phyloP scores from a whole-genome alignment of 2,113 vertebrate species.

The Otocyon megalotis region DNA sequence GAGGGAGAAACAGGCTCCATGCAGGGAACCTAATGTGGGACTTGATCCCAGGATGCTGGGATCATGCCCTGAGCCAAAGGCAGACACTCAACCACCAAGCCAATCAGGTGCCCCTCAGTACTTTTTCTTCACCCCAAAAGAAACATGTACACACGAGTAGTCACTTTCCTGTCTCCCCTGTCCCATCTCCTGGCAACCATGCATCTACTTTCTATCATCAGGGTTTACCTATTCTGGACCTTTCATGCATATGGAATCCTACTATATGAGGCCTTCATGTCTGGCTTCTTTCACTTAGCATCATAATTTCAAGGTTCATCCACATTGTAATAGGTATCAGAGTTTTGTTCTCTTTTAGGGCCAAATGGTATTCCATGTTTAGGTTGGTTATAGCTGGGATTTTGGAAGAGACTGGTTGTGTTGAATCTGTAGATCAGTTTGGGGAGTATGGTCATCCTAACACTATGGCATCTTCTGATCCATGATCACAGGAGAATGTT shows the following conservation, averaged over 20 bases:
- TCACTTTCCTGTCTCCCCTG: neutral
- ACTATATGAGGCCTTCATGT: neutral
- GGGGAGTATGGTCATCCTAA: neutral
- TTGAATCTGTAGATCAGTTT: neutral
- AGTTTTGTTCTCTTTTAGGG: neutral
- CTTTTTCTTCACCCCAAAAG: neutral
- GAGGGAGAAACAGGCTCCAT: no score
- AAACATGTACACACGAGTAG: neutral
- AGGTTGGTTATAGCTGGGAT: neutral
- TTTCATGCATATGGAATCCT: neutral
- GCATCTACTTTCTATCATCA: neutral
- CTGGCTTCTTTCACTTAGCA: neutral
- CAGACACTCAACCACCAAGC: no score
- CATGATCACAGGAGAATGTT: neutral
- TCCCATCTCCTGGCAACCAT: no score
- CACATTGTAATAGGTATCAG: neutral
- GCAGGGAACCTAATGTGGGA: no score
- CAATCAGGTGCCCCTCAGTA: neutral
- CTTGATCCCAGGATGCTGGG: no score
- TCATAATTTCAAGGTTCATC: neutral
- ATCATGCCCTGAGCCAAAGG: no score
- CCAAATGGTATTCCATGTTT: neutral
- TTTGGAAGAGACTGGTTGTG: neutral
- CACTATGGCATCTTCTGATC: neutral
- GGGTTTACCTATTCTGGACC: neutral